Evolutionary conservation across 53 echinoderm and acorn worm genomes (phyloP), one percentile per base, ranked within the genome.

Genomic region (Arbacia lixula): DNA sequence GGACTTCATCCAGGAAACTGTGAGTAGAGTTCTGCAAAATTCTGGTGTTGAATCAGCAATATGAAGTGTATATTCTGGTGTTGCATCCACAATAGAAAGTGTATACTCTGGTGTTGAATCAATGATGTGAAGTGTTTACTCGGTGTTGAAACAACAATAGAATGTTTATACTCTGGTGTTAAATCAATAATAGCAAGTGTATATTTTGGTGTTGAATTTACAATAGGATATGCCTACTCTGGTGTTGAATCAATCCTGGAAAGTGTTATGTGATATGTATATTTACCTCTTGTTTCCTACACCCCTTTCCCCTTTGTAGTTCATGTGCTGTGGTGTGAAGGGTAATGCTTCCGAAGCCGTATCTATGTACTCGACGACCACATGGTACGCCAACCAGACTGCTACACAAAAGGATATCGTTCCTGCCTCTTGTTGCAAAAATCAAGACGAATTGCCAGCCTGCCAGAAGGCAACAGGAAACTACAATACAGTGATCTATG

Each of bases 291-390:
- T n/a, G n/a, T n/a, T n/a, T n/a, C n/a, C n/a, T n/a, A n/a, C n/a
- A n/a, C n/a, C n/a, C n/a, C n/a, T n/a, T n/a, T n/a, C n/a, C n/a
- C n/a, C n/a, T 0, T 21, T 8, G 33, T 83, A 95, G 95, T 95
- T 95, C 79, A 53, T 92, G 22, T 95, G 95, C 66, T 95, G 95
- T 58, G 90, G 90, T 53, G 87, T 89, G 5, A 32, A 36, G 11
- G 91, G 89, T 10, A 83, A 85, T 24, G 63, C 53, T 8, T 33
- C 66, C 30, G 86, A 69, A 2, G 92, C 85, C 1, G 76, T 88
- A 29, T 3, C 4, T 6, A 4, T 85, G 29, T 95, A 87, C 33
- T 43, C 41, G 26, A 11, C 0, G 17, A 69, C 87, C 12, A 42
- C 3, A 12, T 95, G 95, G 95, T 85, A 60, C 36, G 35, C 31